Base-by-base conservation (phyloP, 1,140 invertebrate genomes). In the Achatina immaculata region DNA sequence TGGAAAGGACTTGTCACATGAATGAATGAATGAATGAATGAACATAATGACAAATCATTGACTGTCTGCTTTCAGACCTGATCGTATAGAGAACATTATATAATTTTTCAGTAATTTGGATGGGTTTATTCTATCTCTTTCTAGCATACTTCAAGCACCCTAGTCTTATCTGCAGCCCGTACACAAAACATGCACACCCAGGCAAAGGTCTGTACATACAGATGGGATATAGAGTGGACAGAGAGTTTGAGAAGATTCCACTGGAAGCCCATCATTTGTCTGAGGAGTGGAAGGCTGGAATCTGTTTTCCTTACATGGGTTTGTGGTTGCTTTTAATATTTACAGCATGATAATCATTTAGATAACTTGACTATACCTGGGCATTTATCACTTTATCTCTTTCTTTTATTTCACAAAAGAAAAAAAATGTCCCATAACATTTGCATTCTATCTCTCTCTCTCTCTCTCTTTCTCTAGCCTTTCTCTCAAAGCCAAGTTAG, bases 131-230 rank as follows among this genome's bases (percentile, higher is more conserved):
- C 24, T 68, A 36, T 76, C 7, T 36, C 58, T 71, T 86, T 86
- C 77, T 80, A 89, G 88, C 87, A 7, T 89, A 89, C 80, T 89
- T 89, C 83, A 88, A 89, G 68, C 87, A 89, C 68, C 88, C 88
- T 0, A 82, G 83, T 28, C 78, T 88, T 43, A 82, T 89, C 34
- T 89, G 88, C 79, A 87, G 84, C 69, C 88, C 88, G 0, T 83
- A 84, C 76, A 81, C 83, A 14, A 40, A 75, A 16, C 83, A 86
- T 36, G 86, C 84, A n/a, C 82, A 82, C 38, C 75, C 84, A 51
- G 86, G 86, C 14, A 86, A 85, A 81, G 88, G 88, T 11, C 83
- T 89, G 3, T 88, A 85, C 81, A 88, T 89, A 80, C 88, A 89
- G 75, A 86, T 83, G 79, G 88, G 88, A 36, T 81, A 83, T 31